Evolutionary conservation across 2,113 vertebrate species (phyloP).

Genomic region (Ahaetulla prasina): DNA sequence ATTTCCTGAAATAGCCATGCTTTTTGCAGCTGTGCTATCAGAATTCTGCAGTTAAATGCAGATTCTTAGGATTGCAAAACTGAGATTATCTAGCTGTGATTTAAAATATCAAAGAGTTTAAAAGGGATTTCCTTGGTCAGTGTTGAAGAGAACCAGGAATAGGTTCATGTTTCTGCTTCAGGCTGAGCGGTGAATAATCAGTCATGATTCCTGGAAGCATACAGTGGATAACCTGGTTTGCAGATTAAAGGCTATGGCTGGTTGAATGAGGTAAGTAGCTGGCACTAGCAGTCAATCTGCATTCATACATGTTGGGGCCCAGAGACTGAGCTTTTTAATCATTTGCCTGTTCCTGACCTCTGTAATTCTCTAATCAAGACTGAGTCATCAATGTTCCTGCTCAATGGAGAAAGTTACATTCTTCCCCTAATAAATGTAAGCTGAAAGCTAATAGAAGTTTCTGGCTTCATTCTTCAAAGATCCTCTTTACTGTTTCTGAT

Average conservation of each 20-base stretch:
- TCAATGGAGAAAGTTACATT: neutral
- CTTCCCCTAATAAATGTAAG: neutral
- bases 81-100: neutral
- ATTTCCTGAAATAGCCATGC: neutral
- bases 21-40: neutral
- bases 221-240: neutral
- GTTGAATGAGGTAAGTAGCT: neutral
- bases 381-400: neutral
- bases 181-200: neutral
- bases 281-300: neutral
- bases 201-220: neutral
- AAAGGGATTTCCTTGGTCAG: neutral
- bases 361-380: neutral
- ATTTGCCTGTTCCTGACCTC: neutral
- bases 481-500: neutral
- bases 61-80: neutral
- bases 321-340: conserved; percentile 10
- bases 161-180: neutral
- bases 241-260: neutral
- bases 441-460: neutral
- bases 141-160: neutral
- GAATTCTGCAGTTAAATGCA: neutral
- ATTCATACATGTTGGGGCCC: neutral
- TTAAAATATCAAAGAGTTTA: neutral
- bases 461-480: neutral